A percentile compares a stretch with the other conserved stretches of the same genome.
These are phyloP conservation scores for Telenomus remus DNA, from an alignment of 1,140 invertebrate species.

Conservation along the genomic window DNA sequence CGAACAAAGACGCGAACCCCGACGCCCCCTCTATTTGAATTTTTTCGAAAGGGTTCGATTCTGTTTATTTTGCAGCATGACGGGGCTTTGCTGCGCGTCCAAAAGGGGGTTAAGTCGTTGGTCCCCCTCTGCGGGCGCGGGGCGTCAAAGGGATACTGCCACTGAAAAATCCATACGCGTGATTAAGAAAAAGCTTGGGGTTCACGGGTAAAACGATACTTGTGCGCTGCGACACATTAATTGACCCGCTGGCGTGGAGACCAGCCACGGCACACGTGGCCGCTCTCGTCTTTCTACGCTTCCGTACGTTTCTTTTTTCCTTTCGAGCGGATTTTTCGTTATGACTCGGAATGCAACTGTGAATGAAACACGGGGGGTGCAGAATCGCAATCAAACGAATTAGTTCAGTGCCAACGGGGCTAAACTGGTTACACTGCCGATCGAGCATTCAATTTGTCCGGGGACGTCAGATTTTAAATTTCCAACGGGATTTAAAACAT, in stretches of 20 bases:
- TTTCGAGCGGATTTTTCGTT: conserved; percentile 18
- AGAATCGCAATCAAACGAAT: conserved; percentile 31
- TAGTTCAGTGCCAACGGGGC: conserved; percentile 17
- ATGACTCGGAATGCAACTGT: conserved; percentile 35
- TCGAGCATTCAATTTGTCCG: conserved; percentile 14
- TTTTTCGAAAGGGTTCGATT: conserved; percentile 68
- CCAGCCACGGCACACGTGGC: conserved; percentile 47
- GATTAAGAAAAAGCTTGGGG: conserved; percentile 53
- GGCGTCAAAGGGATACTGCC: conserved; percentile 42
- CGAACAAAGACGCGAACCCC: conserved; percentile 47
- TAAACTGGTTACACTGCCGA: conserved; percentile 24
- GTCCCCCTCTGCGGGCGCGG: conserved; percentile 17
- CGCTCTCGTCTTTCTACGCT: conserved; percentile 52
- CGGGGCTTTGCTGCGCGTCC: conserved; percentile 24
- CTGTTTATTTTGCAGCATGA: conserved; percentile 69
- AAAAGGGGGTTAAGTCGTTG: conserved; percentile 26
- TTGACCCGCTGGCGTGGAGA: conserved; percentile 44
- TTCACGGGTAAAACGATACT: conserved; percentile 55
- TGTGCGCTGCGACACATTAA: conserved; percentile 57
- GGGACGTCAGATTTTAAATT: neutral
- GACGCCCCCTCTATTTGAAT: conserved; percentile 57
- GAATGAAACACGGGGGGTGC: conserved; percentile 14
- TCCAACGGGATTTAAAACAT: neutral
- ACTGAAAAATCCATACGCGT: conserved; percentile 57
- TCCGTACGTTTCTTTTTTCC: conserved; percentile 29